phyloP scores from a whole-genome alignment of 2,888 invertebrate genomes.

The Calameuta idolon region DNA sequence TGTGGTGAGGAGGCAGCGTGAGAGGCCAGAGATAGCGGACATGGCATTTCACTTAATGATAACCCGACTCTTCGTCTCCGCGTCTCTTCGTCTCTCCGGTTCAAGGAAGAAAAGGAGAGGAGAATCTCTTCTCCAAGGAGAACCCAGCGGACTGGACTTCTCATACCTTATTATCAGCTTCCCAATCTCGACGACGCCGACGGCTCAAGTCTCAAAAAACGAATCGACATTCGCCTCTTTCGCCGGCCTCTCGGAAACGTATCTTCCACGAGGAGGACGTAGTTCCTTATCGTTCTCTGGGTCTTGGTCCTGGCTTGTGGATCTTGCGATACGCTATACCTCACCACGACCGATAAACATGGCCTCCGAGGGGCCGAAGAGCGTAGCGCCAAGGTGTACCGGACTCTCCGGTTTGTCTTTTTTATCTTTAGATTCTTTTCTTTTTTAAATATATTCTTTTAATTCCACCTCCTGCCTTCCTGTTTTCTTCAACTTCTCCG shows the following conservation, averaged over 20 bases:
- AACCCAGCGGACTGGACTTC: conserved; percentile 29
- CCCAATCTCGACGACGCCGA: conserved; percentile 56
- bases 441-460: not conserved
- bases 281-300: conserved; percentile 25
- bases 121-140: conserved; percentile 18
- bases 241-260: not conserved
- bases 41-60: conserved; percentile 68
- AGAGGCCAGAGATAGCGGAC: conserved; percentile 60
- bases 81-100: conserved; percentile 22
- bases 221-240: conserved; percentile 1
- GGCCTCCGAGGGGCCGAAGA: not conserved
- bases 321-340: not conserved
- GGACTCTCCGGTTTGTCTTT: not conserved
- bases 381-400: not conserved
- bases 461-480: not conserved
- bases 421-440: not conserved
- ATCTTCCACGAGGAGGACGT: conserved; percentile 8
- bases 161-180: conserved; percentile 47
- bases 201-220: conserved; percentile 31
- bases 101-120: conserved; percentile 6
- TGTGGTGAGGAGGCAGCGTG: conserved; percentile 39
- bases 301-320: conserved; percentile 11
- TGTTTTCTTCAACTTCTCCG: not conserved
- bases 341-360: not conserved
- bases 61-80: conserved; percentile 53